Conservation (phyloP, 2,888 invertebrate genomes). For the Diadegma fenestrale region DNA sequence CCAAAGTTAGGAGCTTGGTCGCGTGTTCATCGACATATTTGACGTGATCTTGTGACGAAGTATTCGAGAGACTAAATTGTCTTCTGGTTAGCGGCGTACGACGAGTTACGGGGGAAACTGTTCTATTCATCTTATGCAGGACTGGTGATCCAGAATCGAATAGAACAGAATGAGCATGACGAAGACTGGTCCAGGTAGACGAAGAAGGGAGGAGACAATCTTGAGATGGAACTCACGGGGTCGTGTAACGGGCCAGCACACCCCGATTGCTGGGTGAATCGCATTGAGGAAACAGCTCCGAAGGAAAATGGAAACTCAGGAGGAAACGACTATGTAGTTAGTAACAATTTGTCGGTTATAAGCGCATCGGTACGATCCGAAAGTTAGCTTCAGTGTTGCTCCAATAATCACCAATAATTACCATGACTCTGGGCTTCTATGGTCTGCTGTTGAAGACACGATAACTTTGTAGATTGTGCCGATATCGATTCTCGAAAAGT, state of each 20-base stretch:
- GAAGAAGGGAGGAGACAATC: background rate
- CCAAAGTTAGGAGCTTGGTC: background rate
- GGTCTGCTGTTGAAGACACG: constrained; percentile 52
- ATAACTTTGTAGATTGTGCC: constrained; percentile 7
- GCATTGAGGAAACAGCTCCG: background rate
- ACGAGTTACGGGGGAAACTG: constrained; percentile 16
- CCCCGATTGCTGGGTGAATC: background rate
- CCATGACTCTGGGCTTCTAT: constrained; percentile 75
- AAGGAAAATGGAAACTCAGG: background rate
- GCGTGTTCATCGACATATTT: background rate
- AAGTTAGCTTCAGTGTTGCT: constrained; percentile 74
- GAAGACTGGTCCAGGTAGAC: background rate
- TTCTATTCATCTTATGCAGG: background rate
- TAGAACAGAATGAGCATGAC: background rate
- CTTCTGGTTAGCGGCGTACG: constrained; percentile 17
- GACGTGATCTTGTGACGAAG: background rate
- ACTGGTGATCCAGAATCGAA: constrained; percentile 13
- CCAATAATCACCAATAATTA: constrained; percentile 80
- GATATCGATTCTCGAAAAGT: constrained; percentile 9
- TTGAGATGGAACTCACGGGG: background rate
- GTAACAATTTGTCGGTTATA: constrained; percentile 74
- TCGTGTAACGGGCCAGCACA: background rate
- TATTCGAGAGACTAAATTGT: background rate
- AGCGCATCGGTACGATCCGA: constrained; percentile 71
- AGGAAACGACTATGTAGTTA: constrained; percentile 59